phyloP scores from a whole-genome alignment of 2,888 invertebrate species.

The Unio pictorum region DNA sequence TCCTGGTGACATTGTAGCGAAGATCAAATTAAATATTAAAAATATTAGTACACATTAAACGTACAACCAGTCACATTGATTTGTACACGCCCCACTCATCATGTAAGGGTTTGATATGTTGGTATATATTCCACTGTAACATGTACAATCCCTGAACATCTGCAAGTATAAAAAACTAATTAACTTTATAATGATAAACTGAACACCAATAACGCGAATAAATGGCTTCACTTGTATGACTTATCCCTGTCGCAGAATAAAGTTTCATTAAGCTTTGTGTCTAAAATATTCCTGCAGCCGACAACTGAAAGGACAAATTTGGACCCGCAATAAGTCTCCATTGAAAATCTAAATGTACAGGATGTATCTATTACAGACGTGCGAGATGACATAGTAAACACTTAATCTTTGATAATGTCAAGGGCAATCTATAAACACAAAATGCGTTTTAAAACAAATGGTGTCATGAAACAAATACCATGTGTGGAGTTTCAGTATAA shows the following conservation, averaged over 20 bases:
- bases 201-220: background rate
- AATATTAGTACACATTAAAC: constrained; percentile 38
- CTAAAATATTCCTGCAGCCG: too few relatives aligned
- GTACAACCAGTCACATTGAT: constrained; percentile 37
- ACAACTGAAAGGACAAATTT: too few relatives aligned
- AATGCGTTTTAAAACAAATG: too few relatives aligned
- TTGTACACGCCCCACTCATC: constrained; percentile 31
- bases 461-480: too few relatives aligned
- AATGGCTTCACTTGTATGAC: background rate
- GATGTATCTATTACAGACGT: too few relatives aligned
- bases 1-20: constrained; percentile 43
- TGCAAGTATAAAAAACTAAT: background rate
- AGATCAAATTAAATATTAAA: constrained; percentile 41
- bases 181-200: background rate
- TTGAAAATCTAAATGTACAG: too few relatives aligned
- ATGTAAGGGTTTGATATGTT: constrained; percentile 2
- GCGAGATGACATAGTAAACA: too few relatives aligned
- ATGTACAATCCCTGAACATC: background rate
- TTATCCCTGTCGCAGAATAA: background rate
- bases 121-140: too few relatives aligned
- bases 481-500: too few relatives aligned
- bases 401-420: too few relatives aligned
- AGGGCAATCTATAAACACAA: too few relatives aligned
- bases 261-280: background rate
- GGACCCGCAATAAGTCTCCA: too few relatives aligned